Evolutionary conservation across 2,888 invertebrate genomes (phyloP), one percentile per base, ranked within the genome.

Genomic region (Chrysodeixis includens): DNA sequence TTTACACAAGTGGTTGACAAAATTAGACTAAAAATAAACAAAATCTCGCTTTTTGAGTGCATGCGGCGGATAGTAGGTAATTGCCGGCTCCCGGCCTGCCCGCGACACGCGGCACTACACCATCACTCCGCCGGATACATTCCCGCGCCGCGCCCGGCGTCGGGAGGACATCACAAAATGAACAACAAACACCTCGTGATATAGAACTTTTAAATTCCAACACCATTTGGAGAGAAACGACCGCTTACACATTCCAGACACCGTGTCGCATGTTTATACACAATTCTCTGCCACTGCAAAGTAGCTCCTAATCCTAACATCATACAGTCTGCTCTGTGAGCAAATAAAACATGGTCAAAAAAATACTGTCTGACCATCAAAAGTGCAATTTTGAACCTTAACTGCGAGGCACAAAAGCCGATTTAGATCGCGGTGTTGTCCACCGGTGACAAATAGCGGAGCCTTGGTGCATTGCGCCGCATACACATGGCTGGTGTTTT

Each of bases 181-280:
- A 52, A 66, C 66, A 79, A 79, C 66, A 79, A 77, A 80, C 66
- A 65, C 62, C 56, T 73, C 55, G 30, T 54, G 56, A 63, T 52
- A 62, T 59, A 55, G 73, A 80, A 77, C 62, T 77, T 65, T 58
- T 40, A 66, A 40, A 67, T 77, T 69, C 63, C 65, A 35, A 59
- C 78, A 56, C 46, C 57, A 20, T 52, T n/a, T 54, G 56, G 30
- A 26, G 52, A 26, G 26, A 32, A 53, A 51, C 40, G 56, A 62
- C 49, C 74, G 44, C 52, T 30, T n/a, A 30, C 62, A 62, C 56
- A 76, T 76, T 76, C 72, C 67, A 44, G 16, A 60, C 59, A 22
- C 53, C 30, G 44, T 12, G 40, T 26, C 16, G 30, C 61, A 51
- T n/a, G 40, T 40, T 61, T 57, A 26, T 51, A 49, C 14, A 6